A percentile compares a stretch with the other conserved stretches of the same genome.
phyloP scores from a whole-genome alignment of 2,113 vertebrate genomes.

The Camelus bactrianus region DNA sequence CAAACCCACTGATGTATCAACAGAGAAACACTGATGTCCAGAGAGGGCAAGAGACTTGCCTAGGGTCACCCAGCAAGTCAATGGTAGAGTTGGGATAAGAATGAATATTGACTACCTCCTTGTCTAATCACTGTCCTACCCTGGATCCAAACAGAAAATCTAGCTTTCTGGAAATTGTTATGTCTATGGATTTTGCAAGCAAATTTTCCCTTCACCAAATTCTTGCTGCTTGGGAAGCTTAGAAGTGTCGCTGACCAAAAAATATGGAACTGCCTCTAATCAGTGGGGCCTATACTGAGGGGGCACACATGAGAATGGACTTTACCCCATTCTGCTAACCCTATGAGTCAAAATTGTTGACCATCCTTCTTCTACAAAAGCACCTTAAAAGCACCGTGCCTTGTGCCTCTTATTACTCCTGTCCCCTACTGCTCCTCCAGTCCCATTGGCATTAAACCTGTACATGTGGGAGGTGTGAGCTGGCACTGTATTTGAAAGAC shows the following conservation, averaged over 20 bases:
- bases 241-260: background rate
- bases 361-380: background rate
- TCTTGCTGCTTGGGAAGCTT: background rate
- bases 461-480: background rate
- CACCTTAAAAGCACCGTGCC: background rate
- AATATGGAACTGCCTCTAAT: background rate
- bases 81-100: background rate
- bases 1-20: background rate
- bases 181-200: background rate
- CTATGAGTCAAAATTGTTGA: background rate
- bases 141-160: background rate
- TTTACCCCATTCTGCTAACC: background rate
- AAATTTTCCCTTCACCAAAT: background rate
- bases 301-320: background rate
- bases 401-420: background rate
- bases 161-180: conserved; percentile 5
- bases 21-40: background rate
- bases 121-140: background rate
- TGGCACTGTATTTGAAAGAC: conserved; percentile 31
- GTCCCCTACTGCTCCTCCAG: background rate
- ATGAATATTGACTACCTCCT: background rate
- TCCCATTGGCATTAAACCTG: background rate
- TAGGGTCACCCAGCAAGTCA: background rate
- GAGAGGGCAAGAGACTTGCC: background rate
- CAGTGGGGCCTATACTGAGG: background rate